phyloP scores from a whole-genome alignment of 2,888 invertebrate genomes.

The Acanthopleura granulata region DNA sequence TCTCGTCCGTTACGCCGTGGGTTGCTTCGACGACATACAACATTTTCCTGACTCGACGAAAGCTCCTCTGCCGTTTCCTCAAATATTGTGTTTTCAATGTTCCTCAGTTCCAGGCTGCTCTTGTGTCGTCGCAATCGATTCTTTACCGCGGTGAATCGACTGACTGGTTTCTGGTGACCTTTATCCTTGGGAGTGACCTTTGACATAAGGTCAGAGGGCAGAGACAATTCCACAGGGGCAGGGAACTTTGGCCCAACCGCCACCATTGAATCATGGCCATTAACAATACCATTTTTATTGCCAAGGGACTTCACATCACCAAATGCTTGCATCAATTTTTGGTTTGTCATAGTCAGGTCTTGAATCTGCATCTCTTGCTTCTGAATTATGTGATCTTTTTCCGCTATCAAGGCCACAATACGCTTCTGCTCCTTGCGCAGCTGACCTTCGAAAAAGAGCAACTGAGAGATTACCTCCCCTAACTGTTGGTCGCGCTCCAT shows the following conservation, averaged over 20 bases:
- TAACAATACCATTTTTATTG: constrained; percentile 1
- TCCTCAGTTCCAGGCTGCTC: constrained; percentile 48
- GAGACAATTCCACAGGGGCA: neutral
- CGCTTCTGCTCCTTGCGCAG: constrained; percentile 48
- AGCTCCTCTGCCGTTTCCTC: constrained; percentile 16
- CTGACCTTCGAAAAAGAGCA: constrained; percentile 52
- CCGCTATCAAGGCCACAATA: constrained; percentile 38
- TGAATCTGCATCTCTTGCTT: constrained; percentile 46
- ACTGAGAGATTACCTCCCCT: constrained; percentile 47
- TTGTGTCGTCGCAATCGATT: constrained; percentile 53
- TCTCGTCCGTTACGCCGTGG: constrained; percentile 21
- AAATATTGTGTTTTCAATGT: constrained; percentile 16
- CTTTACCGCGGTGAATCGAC: constrained; percentile 42
- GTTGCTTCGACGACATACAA: constrained; percentile 25
- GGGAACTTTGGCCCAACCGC: neutral
- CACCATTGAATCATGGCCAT: neutral
- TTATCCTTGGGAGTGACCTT: neutral
- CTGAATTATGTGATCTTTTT: constrained; percentile 47
- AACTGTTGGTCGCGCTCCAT: constrained; percentile 45
- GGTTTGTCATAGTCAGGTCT: constrained; percentile 46
- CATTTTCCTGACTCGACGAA: constrained; percentile 49
- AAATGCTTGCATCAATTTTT: constrained; percentile 44
- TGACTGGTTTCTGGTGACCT: neutral
- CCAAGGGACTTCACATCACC: constrained; percentile 26
- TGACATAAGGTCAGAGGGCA: constrained; percentile 1